Base-by-base conservation (phyloP, 92 coral and sea anemone species). In the Pocillopora grandis region DNA sequence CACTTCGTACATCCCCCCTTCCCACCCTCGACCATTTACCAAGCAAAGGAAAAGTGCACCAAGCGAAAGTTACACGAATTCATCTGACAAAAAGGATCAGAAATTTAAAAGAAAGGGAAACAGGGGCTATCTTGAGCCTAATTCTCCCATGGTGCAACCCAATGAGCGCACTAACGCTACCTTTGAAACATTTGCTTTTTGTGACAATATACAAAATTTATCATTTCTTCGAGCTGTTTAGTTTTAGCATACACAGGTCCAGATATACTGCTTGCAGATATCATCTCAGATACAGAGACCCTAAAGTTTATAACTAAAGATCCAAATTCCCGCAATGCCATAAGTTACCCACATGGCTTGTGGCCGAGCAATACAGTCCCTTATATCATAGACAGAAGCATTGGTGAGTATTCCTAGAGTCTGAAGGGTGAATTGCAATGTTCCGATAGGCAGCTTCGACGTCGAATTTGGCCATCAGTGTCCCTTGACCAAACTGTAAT, bases 381-480 rank as follows among this genome's bases (percentile, higher is more conserved):
- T 17, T 82, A 82, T 18, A 48, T 82, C 52, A 72, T 73, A 17
- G 86, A 82, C 19, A 73, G 72, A 2, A 62, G 72, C 65, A 82
- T 82, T 33, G 86, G 86, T 82, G 74, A 82, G 86, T 72, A n/a
- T 20, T 35, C 5, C 31, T 49, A 18, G 60, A 55, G 4, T 27
- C 31, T 1, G 18, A 76, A 11, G 91, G 93, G 60, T 87, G 88
- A 27, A 87, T 76, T 20, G 90, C 55, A 15, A 89, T 59, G 72
- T 76, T 80, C 15, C 90, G 81, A 52, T 86, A 89, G 23, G 92
- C 81, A 7, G 76, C 36, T n/a, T 72, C 72, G n/a, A 85, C 82
- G 23, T 79, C 92, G 12, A 85, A 71, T 60, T 88, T 89, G 12
- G 86, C 86, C 58, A 79, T 71, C 8, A 90, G 81, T 27, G 82